Conservation (phyloP, 2,888 invertebrate species). For the Trachelus stipa region DNA sequence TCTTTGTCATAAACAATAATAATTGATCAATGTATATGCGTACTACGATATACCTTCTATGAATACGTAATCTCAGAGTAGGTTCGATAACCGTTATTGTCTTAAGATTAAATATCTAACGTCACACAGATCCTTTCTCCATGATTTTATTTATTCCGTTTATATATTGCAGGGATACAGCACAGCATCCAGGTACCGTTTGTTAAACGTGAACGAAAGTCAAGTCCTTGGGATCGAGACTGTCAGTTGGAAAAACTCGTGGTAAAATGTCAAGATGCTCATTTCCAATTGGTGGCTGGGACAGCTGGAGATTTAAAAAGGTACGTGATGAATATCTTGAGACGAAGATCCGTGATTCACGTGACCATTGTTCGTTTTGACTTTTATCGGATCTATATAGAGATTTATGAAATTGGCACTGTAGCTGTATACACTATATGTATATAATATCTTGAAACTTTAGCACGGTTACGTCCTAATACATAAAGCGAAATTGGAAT, state of each 20-base stretch:
- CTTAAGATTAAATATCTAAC: not conserved
- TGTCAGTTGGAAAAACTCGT: not conserved
- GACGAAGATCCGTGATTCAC: not conserved
- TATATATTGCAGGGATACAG: not conserved
- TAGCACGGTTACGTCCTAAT: not conserved
- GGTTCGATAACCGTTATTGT: constrained; percentile 1
- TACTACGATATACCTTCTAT: not conserved
- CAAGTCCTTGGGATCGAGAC: constrained; percentile 1
- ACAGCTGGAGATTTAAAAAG: not conserved
- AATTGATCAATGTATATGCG: not conserved
- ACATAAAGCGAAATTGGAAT: constrained; percentile 5
- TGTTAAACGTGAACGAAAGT: not conserved
- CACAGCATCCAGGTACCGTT: constrained; percentile 1
- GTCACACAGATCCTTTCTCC: constrained; percentile 5
- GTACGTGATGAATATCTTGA: not conserved
- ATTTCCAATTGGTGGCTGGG: not conserved
- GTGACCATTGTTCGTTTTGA: not conserved
- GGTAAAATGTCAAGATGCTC: not conserved
- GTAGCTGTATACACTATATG: not conserved
- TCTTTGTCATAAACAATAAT: not conserved
- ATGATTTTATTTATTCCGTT: not conserved
- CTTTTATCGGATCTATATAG: not conserved
- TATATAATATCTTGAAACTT: not conserved
- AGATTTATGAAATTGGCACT: not conserved
- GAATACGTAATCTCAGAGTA: not conserved